Evolutionary conservation across 1,140 invertebrate species (phyloP), one percentile per base, ranked within the genome.

Genomic region (Trichonephila clavata): DNA sequence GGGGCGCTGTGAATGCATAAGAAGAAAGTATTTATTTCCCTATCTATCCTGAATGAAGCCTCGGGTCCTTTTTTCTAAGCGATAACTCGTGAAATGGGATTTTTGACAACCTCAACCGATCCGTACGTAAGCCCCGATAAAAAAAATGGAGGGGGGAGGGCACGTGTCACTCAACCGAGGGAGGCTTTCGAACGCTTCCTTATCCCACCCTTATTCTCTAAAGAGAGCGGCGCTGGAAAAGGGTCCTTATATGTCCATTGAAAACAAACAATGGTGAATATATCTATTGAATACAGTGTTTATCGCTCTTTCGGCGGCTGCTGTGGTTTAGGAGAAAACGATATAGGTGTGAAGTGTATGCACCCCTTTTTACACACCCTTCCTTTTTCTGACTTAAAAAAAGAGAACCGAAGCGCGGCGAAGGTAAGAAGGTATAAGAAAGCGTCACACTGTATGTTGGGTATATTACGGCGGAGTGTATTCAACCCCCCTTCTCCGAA

Each of bases 1-100:
- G 8, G 24, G 87, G n/a, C 87, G 88, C 39, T 20, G 71, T 81
- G 89, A 90, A 90, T 90, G 89, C 89, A 90, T 90, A 90, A 81
- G 77, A 61, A 90, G 89, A 90, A 81, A 80, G 57, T 81, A 81
- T 81, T 90, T 81, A 81, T 81, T 84, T 77, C 50, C 24, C 89
- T 90, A 90, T 90, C 89, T 90, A 21, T 8, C 32, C 13, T 43
- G 61, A 39, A 68, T 50, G 86, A 88, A 57, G 39, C 5, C 89
- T 16, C 68, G 39, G 32, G 50, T 61, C 83, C 21, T 60, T 59
- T 84, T 84, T 57, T 60, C 50, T 60, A 59, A 1, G 43, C 91
- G 91, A 92, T 86, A 92, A 71, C 83, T 86, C 83, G 83, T 86
- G 91, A 92, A 92, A 92, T 92, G 61, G 91, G 83, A 92, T 92